Percentiles rank a stretch among this genome's conserved stretches.
Evolutionary conservation across 2,888 invertebrate genomes (phyloP).

Genomic region (Meteorus cinctellus): DNA sequence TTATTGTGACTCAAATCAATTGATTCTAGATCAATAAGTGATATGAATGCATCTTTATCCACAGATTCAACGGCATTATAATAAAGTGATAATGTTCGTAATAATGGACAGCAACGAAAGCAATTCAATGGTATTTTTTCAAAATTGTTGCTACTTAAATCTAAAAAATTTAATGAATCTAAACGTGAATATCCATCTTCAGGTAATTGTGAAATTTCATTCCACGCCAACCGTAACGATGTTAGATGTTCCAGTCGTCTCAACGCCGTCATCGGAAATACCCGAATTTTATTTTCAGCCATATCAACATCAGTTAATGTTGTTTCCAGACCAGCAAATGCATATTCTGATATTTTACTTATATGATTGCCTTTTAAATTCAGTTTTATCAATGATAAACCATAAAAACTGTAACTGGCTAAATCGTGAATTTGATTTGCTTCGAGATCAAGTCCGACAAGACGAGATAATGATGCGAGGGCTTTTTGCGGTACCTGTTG

Average conservation of each 20-base stretch:
- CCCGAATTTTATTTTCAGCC: slow-evolving; percentile 88
- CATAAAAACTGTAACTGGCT: slow-evolving; percentile 91
- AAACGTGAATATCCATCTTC: slow-evolving; percentile 83
- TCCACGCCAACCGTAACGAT: slow-evolving; percentile 79
- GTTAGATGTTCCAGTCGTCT: slow-evolving; percentile 83
- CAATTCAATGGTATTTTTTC: slow-evolving; percentile 84
- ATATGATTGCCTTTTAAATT: slow-evolving; percentile 90
- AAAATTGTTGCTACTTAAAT: slow-evolving; percentile 91
- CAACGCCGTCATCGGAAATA: slow-evolving; percentile 88
- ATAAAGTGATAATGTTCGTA: slow-evolving; percentile 87
- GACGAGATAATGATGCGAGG: slow-evolving; percentile 81
- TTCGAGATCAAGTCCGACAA: slow-evolving; percentile 86
- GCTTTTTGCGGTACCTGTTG: slow-evolving; percentile 86
- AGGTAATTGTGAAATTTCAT: slow-evolving; percentile 80
- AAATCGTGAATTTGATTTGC: slow-evolving; percentile 89
- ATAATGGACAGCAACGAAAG: slow-evolving; percentile 86
- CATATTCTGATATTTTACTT: slow-evolving; percentile 86
- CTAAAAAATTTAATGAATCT: slow-evolving; percentile 83
- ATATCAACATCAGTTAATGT: slow-evolving; percentile 88
- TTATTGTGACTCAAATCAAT: slow-evolving; percentile 92
- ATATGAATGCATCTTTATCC: slow-evolving; percentile 85
- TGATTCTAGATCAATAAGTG: slow-evolving; percentile 84
- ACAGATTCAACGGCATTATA: slow-evolving; percentile 88
- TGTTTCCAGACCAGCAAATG: slow-evolving; percentile 86
- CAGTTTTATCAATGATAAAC: slow-evolving; percentile 86